Evolutionary conservation across 2,113 vertebrate genomes (phyloP), one percentile per base, ranked within the genome.

Genomic region (Rhadina sibilatrix): DNA sequence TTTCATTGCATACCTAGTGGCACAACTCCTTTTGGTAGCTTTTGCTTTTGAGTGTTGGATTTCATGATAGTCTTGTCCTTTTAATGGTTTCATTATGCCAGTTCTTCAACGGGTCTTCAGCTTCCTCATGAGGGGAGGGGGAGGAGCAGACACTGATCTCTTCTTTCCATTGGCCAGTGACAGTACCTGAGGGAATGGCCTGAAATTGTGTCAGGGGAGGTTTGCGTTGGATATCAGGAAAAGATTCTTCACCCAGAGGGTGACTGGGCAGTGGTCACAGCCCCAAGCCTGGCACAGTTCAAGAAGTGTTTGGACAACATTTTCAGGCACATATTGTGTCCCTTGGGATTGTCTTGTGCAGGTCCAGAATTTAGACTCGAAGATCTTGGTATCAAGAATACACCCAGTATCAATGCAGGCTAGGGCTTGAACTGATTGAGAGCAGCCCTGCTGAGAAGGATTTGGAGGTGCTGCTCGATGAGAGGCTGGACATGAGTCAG

Each of bases 361-460:
- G 28, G 7, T 20, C 38, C 15, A 60, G 20, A 17, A 68, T 21
- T 1, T 68, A 16, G 24, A 22, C 23, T 31, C 0, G 0, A 3
- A 35, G 20, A 10, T 68, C 20, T 46, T 40, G 21, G 25, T 76
- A n/a, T 40, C n/a, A 61, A n/a, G 20, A 37, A 7, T 35, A 15
- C 11, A 11, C 13, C 16, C 13, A 5, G 11, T 60, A 8, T 60
- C 53, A 46, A 1, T 1, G 2, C 10, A 30, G n/a, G 5, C 53
- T 47, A 19, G 53, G 19, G 24, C 11, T 60, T 82, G 38, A 75
- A 24, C 38, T 53, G 53, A 9, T 15, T 7, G 11, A 46, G 53
- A 35, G 28, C 15, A 68, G 19, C 19, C 13, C 11, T 82, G 11
- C 20, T 75, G 18, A 74, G 22, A 35, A 44, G 53, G 37, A 12